A percentile compares a stretch with the other conserved stretches of the same genome.
phyloP scores from a whole-genome alignment of 2,888 invertebrate species.

The Marasmarcha lunaedactyla region DNA sequence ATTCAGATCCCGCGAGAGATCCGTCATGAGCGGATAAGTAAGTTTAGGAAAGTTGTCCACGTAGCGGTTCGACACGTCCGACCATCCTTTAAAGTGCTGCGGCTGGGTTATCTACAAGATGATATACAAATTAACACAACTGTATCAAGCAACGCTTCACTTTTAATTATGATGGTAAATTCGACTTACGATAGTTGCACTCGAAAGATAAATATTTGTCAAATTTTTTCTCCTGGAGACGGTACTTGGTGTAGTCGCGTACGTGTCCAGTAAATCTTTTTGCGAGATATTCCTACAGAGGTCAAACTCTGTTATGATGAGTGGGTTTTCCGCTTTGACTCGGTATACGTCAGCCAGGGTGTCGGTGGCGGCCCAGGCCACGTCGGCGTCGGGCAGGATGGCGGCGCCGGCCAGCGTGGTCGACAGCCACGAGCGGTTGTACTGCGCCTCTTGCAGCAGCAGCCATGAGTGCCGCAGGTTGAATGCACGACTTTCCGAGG shows the following conservation, averaged over 20 bases:
- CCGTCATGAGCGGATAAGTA: conserved; percentile 43
- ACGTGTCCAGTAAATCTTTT: conserved; percentile 21
- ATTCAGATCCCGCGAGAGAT: conserved; percentile 38
- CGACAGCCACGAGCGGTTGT: conserved; percentile 21
- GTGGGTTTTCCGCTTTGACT: conserved; percentile 23
- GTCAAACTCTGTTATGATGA: conserved; percentile 21
- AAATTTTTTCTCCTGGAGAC: conserved; percentile 36
- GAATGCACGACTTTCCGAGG: conserved; percentile 37
- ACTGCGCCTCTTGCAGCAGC: conserved; percentile 25
- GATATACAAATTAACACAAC: no score
- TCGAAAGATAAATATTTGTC: conserved; percentile 28
- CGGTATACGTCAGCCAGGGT: conserved; percentile 35
- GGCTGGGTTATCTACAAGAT: conserved; percentile 37
- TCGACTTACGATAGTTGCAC: conserved; percentile 38
- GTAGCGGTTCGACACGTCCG: conserved; percentile 36
- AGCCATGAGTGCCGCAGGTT: conserved; percentile 45
- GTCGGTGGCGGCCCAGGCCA: conserved; percentile 30
- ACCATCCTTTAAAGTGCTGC: conserved; percentile 41
- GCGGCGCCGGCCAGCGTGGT: conserved; percentile 18
- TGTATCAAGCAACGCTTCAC: no score
- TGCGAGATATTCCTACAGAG: conserved; percentile 15
- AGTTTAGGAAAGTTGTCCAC: conserved; percentile 49
- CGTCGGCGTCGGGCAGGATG: conserved; percentile 45
- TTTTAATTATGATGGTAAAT: no score
- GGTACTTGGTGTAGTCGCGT: conserved; percentile 26